These are phyloP conservation scores for Neostethus bicornis DNA, from an alignment of 2,797 vertebrate genomes.

Conservation along the genomic window DNA sequence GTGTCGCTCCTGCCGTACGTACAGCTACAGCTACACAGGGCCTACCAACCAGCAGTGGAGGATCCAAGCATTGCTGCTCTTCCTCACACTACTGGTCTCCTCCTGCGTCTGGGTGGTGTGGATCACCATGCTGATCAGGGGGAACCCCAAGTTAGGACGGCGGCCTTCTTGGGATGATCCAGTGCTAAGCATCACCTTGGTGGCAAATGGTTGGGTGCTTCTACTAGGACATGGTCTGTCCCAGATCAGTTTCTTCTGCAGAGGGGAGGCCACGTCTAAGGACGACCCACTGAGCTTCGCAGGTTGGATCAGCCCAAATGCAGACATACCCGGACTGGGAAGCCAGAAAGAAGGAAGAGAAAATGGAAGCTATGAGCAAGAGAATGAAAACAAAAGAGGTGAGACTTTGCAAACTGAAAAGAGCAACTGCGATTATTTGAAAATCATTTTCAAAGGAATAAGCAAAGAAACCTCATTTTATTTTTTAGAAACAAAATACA, in stretches of 20 bases:
- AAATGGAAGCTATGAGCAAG: conserved; percentile 83
- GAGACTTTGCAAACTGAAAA: conserved; percentile 3
- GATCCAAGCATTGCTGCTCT: conserved; percentile 77
- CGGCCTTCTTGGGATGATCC: conserved; percentile 86
- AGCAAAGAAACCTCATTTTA: not conserved
- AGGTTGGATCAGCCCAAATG: conserved; percentile 69
- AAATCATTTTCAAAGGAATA: not conserved
- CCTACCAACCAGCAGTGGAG: conserved; percentile 33
- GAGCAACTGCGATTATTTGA: not conserved
- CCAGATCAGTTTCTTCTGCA: conserved; percentile 83
- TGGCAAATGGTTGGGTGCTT: conserved; percentile 89
- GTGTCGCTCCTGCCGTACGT: conserved; percentile 76
- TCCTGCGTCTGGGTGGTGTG: conserved; percentile 86
- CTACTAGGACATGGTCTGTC: conserved; percentile 83
- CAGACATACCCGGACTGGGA: conserved; percentile 39
- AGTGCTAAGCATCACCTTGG: conserved; percentile 83
- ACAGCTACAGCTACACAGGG: conserved; percentile 68
- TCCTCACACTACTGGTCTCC: conserved; percentile 82
- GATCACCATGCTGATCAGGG: conserved; percentile 84
- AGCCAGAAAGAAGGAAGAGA: conserved; percentile 77
- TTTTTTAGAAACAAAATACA: not conserved
- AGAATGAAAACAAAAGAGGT: conserved; percentile 64
- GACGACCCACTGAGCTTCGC: conserved; percentile 67
- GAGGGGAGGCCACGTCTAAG: conserved; percentile 49
- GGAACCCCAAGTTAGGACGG: conserved; percentile 34